Percentiles rank a stretch among this genome's conserved stretches.
Conservation (phyloP, 2,797 vertebrate genomes). For the Apogon talboti region DNA sequence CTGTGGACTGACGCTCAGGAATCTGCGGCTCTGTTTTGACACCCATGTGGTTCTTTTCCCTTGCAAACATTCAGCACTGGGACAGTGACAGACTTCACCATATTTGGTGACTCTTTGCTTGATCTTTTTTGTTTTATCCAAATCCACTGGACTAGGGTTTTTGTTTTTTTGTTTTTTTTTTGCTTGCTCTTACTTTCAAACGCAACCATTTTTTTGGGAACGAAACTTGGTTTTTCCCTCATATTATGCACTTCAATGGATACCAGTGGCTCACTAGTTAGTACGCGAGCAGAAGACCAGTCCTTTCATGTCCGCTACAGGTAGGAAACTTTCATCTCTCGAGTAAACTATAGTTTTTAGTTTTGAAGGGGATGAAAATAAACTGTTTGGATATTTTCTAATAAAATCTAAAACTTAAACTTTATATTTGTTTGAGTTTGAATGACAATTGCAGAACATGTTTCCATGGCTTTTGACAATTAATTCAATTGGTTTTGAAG, state of each 20-base stretch:
- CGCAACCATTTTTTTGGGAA: constrained; percentile 67
- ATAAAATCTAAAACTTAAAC: not conserved
- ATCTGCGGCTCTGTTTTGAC: constrained; percentile 53
- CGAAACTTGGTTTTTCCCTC: constrained; percentile 76
- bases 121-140: not conserved
- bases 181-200: constrained; percentile 43
- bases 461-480: not conserved
- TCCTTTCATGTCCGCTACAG: constrained; percentile 96
- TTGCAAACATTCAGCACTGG: constrained; percentile 46
- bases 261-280: constrained; percentile 86
- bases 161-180: constrained; percentile 15
- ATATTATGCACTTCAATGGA: constrained; percentile 93
- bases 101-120: constrained; percentile 35
- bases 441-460: not conserved
- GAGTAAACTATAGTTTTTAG: constrained; percentile 10
- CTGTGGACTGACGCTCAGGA: constrained; percentile 77
- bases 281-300: constrained; percentile 88
- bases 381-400: not conserved
- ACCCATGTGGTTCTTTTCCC: constrained; percentile 39
- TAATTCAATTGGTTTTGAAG: constrained; percentile 10
- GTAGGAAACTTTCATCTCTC: constrained; percentile 83
- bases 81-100: constrained; percentile 29
- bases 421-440: constrained; percentile 5
- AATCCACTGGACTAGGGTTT: constrained; percentile 5
- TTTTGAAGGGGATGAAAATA: not conserved